Evolutionary conservation across 2,797 vertebrate species (phyloP), one percentile per base, ranked within the genome.

Genomic region (Antennarius maculatus): DNA sequence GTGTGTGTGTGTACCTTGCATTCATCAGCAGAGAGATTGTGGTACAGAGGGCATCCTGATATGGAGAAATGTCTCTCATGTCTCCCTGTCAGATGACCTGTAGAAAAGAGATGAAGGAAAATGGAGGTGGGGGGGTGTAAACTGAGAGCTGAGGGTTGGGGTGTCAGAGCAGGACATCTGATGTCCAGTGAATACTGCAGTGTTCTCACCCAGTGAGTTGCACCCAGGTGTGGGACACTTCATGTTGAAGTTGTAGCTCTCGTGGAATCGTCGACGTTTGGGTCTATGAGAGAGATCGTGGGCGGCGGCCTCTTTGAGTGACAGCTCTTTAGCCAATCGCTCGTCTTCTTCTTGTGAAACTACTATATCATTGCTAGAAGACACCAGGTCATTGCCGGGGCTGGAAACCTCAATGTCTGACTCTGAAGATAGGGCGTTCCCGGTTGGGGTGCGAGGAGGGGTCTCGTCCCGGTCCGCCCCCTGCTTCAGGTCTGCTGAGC

Each of bases 221-320:
- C 97, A 99, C 27, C 97, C 97, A 0, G 97, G 97, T 0, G 96
- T 99, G 69, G 97, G 97, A 83, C 97, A 98, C 81, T 99, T 98
- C 96, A 98, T 98, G 88, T 98, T 99, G 89, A 99, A 99, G 87
- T 99, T 99, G 94, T 99, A 99, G 92, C 97, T 98, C 87, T 99
- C 97, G 6, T 99, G 97, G 90, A 98, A 99, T 73, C 96, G 96
- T 13, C 97, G 95, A 1, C 97, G 94, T 77, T 99, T 99, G 66
- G 97, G 97, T 31, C 97, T 94, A 83, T 98, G 97, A 43, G 97
- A 96, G 0, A 97, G 93, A 85, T 97, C 96, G 6, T 97, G 97
- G 79, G 95, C 95, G 0, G 97, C 96, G 75, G 90, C 90, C 80
- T 98, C 97, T 91, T 98, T 98, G 81, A 97, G 90, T 12, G 97